Conservation (phyloP, 1,140 invertebrate genomes). For the Hypothenemus hampei region DNA sequence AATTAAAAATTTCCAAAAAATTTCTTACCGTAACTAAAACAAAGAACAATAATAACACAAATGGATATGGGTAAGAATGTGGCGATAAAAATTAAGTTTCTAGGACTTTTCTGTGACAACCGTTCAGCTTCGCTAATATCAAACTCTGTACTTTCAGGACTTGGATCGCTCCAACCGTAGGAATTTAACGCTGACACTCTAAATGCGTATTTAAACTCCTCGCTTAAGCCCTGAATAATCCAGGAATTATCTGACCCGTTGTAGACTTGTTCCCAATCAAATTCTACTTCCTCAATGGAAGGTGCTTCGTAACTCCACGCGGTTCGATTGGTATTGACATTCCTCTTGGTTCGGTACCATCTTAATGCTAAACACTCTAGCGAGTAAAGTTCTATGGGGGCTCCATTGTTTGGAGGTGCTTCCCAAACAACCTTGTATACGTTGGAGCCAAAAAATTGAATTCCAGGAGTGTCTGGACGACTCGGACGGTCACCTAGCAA, state of each 20-base stretch:
- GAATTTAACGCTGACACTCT: slow-evolving; percentile 72
- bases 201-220: slow-evolving; percentile 61
- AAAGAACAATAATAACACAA: slow-evolving; percentile 44
- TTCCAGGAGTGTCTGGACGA: slow-evolving; percentile 59
- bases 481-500: slow-evolving; percentile 59
- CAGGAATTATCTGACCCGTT: slow-evolving; percentile 80
- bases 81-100: slow-evolving; percentile 56
- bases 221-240: slow-evolving; percentile 65
- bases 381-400: slow-evolving; percentile 54
- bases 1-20: slow-evolving; percentile 9
- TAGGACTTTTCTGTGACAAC: slow-evolving; percentile 52
- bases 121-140: slow-evolving; percentile 53
- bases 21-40: slow-evolving; percentile 51
- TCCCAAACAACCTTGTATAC: slow-evolving; percentile 71
- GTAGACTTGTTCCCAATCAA: slow-evolving; percentile 65
- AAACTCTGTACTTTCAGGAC: slow-evolving; percentile 52
- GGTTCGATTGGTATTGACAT: slow-evolving; percentile 33
- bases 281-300: slow-evolving; percentile 46
- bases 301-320: slow-evolving; percentile 40
- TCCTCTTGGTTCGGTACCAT: slow-evolving; percentile 38
- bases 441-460: slow-evolving; percentile 58
- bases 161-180: slow-evolving; percentile 74
- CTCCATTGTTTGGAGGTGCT: slow-evolving; percentile 62
- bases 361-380: slow-evolving; percentile 51
- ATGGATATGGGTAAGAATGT: slow-evolving; percentile 51